phyloP scores from a whole-genome alignment of 2,113 vertebrate genomes.

The Cololabis saira region DNA sequence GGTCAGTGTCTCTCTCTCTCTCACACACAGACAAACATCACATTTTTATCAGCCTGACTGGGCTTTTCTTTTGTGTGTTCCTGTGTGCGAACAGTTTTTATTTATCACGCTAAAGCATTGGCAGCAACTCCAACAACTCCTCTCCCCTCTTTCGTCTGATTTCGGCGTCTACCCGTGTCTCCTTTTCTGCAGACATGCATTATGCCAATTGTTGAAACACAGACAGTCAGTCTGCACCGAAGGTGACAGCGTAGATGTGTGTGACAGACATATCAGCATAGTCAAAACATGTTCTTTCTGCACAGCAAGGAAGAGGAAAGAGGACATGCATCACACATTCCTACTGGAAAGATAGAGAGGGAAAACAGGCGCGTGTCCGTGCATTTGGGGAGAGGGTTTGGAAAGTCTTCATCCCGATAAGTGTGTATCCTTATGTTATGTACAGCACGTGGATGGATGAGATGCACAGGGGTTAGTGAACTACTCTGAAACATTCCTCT shows the following conservation, averaged over 20 bases:
- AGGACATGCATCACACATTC: constrained; percentile 33
- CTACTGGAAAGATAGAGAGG: constrained; percentile 21
- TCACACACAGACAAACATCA: constrained; percentile 4
- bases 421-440: constrained; percentile 57
- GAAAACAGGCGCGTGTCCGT: constrained; percentile 1
- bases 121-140: not conserved
- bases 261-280: constrained; percentile 31
- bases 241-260: constrained; percentile 75
- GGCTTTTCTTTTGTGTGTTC: too few species aligned
- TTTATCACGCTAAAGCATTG: constrained; percentile 11
- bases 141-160: not conserved
- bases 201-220: constrained; percentile 49
- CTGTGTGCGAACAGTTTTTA: not conserved
- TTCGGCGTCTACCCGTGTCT: constrained; percentile 12
- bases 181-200: constrained; percentile 27
- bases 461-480: constrained; percentile 28
- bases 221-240: constrained; percentile 34
- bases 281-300: constrained; percentile 15
- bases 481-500: constrained; percentile 57
- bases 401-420: constrained; percentile 36
- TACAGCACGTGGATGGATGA: constrained; percentile 67
- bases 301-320: constrained; percentile 28
- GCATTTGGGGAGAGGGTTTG: constrained; percentile 2
- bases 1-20: constrained; percentile 83
- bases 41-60: not conserved